Percentiles rank a stretch among this genome's conserved stretches.
Conservation (phyloP, 2,797 vertebrate species). For the Cebuella pygmaea region DNA sequence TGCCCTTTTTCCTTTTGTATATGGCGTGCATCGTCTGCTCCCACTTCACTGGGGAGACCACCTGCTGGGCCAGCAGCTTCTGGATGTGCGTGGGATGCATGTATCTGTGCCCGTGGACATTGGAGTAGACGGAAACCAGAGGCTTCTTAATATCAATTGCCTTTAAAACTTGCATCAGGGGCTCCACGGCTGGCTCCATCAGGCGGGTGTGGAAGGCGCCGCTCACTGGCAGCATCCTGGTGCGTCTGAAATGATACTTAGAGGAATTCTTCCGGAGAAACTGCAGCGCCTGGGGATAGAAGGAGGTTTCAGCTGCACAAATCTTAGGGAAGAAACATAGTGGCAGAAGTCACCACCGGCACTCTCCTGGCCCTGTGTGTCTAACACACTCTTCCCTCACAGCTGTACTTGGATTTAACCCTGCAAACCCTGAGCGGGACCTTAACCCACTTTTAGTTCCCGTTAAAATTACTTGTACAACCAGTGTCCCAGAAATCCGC, state of each 20-base stretch:
- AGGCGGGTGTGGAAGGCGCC: constrained; percentile 95
- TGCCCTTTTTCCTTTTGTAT: constrained; percentile 90
- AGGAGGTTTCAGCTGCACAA: not conserved
- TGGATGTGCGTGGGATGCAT: constrained; percentile 86
- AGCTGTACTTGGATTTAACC: accelerated
- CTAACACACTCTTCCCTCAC: accelerated
- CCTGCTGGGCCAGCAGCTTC: constrained; percentile 90
- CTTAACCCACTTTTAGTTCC: not conserved
- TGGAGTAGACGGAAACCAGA: constrained; percentile 92
- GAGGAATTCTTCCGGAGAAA: constrained; percentile 92
- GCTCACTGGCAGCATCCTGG: constrained; percentile 91
- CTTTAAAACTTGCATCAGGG: constrained; percentile 88
- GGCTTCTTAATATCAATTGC: constrained; percentile 89
- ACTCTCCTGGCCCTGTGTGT: accelerated
- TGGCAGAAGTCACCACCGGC: not conserved
- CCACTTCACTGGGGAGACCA: constrained; percentile 95
- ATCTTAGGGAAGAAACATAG: not conserved
- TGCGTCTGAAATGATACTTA: constrained; percentile 87
- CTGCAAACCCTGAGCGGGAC: accelerated
- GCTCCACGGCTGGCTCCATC: constrained; percentile 90
- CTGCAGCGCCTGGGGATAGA: constrained; percentile 89
- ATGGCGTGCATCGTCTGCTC: constrained; percentile 95
- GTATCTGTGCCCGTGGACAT: constrained; percentile 92
- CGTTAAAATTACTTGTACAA: accelerated
- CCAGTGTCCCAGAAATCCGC: not conserved